Percentiles rank a stretch among this genome's conserved stretches.
phyloP scores from a whole-genome alignment of 2,888 invertebrate genomes.

The Busseola fusca region DNA sequence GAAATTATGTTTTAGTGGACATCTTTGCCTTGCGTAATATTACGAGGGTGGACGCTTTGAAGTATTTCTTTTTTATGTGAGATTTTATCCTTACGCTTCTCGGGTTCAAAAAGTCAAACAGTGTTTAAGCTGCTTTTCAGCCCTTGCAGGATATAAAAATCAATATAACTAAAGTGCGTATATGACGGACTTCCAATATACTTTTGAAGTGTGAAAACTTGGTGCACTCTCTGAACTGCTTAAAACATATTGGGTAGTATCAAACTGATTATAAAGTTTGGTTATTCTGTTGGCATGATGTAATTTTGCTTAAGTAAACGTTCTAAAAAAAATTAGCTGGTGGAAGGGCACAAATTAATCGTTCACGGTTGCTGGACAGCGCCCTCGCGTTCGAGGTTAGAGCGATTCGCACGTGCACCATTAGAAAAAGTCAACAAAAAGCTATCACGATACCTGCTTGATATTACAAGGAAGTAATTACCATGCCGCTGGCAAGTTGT shows the following conservation, averaged over 20 bases:
- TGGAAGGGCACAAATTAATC: slow-evolving; percentile 70
- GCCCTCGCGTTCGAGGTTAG: slow-evolving; percentile 73
- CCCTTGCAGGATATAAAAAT: slow-evolving; percentile 6
- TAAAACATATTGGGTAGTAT: background rate
- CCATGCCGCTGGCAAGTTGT: slow-evolving; percentile 69
- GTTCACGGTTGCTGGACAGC: slow-evolving; percentile 76
- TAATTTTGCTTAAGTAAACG: slow-evolving; percentile 13
- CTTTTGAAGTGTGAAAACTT: slow-evolving; percentile 3
- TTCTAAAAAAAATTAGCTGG: slow-evolving; percentile 28
- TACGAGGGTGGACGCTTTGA: slow-evolving; percentile 45
- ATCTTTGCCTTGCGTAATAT: slow-evolving; percentile 60
- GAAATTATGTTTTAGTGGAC: slow-evolving; percentile 76
- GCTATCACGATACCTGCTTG: slow-evolving; percentile 62
- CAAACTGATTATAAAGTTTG: background rate
- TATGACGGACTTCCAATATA: slow-evolving; percentile 1
- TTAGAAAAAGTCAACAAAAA: slow-evolving; percentile 71
- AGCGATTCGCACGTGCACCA: slow-evolving; percentile 70
- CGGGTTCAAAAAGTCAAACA: slow-evolving; percentile 14
- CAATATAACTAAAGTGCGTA: slow-evolving; percentile 4
- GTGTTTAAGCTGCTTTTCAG: slow-evolving; percentile 26
- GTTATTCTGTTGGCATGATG: slow-evolving; percentile 9
- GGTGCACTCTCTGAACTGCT: background rate
- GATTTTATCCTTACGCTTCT: background rate
- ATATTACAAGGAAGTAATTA: slow-evolving; percentile 77
- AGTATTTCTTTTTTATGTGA: slow-evolving; percentile 32